These are phyloP conservation scores for Diaperis boleti DNA, from an alignment of 2,888 invertebrate genomes.

Conservation along the genomic window DNA sequence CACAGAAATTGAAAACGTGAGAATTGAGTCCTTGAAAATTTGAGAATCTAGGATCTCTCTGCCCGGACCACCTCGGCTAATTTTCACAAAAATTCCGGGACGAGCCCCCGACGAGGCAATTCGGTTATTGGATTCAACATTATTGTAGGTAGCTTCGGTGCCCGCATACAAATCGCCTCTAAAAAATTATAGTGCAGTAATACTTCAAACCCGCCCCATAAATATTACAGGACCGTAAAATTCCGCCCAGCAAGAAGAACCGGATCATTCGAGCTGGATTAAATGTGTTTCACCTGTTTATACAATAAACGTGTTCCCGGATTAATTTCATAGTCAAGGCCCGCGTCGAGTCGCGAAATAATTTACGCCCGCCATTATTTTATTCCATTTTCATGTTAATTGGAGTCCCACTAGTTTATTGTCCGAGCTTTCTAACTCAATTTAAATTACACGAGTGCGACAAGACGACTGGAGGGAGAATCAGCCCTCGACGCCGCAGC, in stretches of 20 bases:
- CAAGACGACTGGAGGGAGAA: conserved; percentile 22
- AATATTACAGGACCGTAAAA: conserved; percentile 39
- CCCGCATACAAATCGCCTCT: conserved; percentile 25
- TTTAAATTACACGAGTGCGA: conserved; percentile 46
- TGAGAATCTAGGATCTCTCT: too few species aligned
- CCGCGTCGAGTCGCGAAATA: conserved; percentile 21
- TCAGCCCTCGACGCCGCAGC: conserved; percentile 9
- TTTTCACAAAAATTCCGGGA: neutral
- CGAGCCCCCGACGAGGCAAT: neutral
- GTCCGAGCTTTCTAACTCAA: conserved; percentile 51
- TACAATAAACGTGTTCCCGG: conserved; percentile 8
- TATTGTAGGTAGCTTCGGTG: conserved; percentile 20
- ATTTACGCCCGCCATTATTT: conserved; percentile 49
- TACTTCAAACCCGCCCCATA: conserved; percentile 39
- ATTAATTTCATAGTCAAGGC: conserved; percentile 24
- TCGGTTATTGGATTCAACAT: conserved; percentile 26
- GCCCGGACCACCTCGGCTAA: too few species aligned
- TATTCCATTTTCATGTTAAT: conserved; percentile 58
- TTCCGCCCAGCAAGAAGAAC: conserved; percentile 15
- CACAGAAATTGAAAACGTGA: too few species aligned
- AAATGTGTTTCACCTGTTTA: conserved; percentile 21
- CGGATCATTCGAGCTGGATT: conserved; percentile 19
- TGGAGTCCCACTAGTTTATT: conserved; percentile 52
- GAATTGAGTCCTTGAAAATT: too few species aligned
- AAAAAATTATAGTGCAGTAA: conserved; percentile 32